Base-by-base conservation (phyloP, 2,888 invertebrate species). In the Hermaeophaga mercurialis region DNA sequence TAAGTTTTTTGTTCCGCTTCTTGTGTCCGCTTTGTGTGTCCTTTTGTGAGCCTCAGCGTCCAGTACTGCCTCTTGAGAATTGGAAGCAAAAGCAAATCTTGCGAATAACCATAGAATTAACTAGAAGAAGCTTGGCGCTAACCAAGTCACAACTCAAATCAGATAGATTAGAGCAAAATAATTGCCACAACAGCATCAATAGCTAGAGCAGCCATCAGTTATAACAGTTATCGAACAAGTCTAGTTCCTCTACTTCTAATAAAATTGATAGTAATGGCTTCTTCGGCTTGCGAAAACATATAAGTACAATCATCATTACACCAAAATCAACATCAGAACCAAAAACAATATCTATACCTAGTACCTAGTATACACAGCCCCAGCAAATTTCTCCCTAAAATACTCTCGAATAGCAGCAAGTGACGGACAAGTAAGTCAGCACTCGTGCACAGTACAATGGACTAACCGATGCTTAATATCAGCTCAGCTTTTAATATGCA, bases 1-100 rank as follows among this genome's bases (percentile, higher is more conserved):
- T 96, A 86, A 93, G 94, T 91, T 74, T 65, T 53, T 59, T 58
- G 62, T 68, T 59, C 61, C 67, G 66, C 67, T 68, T 69, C 66
- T 69, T 66, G 65, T 66, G 63, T 66, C 64, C 61, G 67, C 67
- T 68, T 63, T 59, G 63, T 59, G 63, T 63, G 61, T 59, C 59
- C 56, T 60, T 56, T 58, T 58, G 44, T 59, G 22, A 28, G 47
- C 41, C 39, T 39, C 46, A 45, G 45, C 28, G 48, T 46, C 45
- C 43, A 34, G 43, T 52, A 45, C 49, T 53, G 47, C 36, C 44
- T 31, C 19, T 49, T 38, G 15, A 45, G 19, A 57, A 38, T 53
- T 44, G 28, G 36, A 50, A 43, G 41, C 43, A 33, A 19, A 44
- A 57, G 56, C 57, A 53, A 45, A 44, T 47, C 34, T 31, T 50